Conservation (phyloP, 2,888 invertebrate genomes). For the Lymantria dispar region DNA sequence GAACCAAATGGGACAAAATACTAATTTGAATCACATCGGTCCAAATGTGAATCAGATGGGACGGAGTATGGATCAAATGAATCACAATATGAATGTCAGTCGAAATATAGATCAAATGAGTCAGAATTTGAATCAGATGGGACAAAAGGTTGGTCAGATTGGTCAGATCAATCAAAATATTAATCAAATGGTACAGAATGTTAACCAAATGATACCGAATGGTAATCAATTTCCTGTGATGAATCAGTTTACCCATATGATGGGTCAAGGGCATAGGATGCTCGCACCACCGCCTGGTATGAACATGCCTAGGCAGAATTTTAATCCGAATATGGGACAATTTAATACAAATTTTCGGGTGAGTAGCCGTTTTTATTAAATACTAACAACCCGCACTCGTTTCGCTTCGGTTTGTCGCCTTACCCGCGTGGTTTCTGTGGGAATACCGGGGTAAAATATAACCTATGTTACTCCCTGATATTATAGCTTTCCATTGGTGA, state of each 20-base stretch:
- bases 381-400: too few relatives aligned
- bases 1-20: conserved; percentile 37
- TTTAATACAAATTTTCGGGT: conserved; percentile 72
- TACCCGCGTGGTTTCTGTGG: too few relatives aligned
- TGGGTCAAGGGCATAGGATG: conserved; percentile 62
- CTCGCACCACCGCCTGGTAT: conserved; percentile 69
- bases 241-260: conserved; percentile 63
- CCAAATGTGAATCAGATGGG: conserved; percentile 44
- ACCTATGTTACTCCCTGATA: too few relatives aligned
- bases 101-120: conserved; percentile 13
- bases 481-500: too few relatives aligned
- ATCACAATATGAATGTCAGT: conserved; percentile 38
- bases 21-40: conserved; percentile 24
- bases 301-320: conserved; percentile 65
- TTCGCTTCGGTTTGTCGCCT: too few relatives aligned
- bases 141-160: conserved; percentile 33
- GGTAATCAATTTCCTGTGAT: conserved; percentile 61
- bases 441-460: too few relatives aligned
- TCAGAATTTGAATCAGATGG: conserved; percentile 42
- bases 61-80: conserved; percentile 41
- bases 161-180: conserved; percentile 49
- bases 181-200: conserved; percentile 44
- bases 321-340: conserved; percentile 60
- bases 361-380: conserved; percentile 39
- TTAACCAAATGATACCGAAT: conserved; percentile 54